Evolutionary conservation across 1,140 invertebrate genomes (phyloP).

Genomic region (Zaprionus vittiger): DNA sequence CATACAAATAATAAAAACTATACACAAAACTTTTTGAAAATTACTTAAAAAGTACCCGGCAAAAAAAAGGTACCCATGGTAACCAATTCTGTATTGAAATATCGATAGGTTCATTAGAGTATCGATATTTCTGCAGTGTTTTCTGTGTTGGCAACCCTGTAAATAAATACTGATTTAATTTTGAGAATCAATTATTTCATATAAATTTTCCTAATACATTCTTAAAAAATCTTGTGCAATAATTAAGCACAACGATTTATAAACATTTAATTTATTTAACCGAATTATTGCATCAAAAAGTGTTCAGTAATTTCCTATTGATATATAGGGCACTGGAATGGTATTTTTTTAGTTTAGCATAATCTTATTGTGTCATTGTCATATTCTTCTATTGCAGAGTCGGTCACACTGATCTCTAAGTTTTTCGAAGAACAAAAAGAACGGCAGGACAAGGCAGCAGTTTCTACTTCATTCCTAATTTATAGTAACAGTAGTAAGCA

Average conservation of each 20-base stretch:
- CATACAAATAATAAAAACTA: constrained; percentile 73
- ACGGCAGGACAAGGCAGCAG: constrained; percentile 63
- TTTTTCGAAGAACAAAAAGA: constrained; percentile 66
- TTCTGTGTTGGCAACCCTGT: neutral
- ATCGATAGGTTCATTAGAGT: neutral
- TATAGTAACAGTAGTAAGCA: constrained; percentile 72
- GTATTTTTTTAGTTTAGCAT: constrained; percentile 2
- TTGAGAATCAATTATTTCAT: neutral
- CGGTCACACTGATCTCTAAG: constrained; percentile 36
- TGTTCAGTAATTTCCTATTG: neutral
- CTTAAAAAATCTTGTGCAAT: neutral
- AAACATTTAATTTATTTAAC: neutral
- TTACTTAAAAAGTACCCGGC: constrained; percentile 6
- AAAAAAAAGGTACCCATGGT: neutral
- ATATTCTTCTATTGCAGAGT: neutral
- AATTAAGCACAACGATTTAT: neutral
- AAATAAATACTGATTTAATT: neutral
- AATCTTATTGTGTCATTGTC: neutral
- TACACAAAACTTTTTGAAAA: constrained; percentile 34
- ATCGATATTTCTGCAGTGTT: neutral
- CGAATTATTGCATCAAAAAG: neutral
- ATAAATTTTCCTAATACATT: neutral
- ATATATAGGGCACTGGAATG: constrained; percentile 4
- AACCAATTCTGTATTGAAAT: neutral
- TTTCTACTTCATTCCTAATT: constrained; percentile 75